Percentiles rank a stretch among this genome's conserved stretches.
Evolutionary conservation across 2,113 vertebrate species (phyloP).

Genomic region (Clupea harengus): DNA sequence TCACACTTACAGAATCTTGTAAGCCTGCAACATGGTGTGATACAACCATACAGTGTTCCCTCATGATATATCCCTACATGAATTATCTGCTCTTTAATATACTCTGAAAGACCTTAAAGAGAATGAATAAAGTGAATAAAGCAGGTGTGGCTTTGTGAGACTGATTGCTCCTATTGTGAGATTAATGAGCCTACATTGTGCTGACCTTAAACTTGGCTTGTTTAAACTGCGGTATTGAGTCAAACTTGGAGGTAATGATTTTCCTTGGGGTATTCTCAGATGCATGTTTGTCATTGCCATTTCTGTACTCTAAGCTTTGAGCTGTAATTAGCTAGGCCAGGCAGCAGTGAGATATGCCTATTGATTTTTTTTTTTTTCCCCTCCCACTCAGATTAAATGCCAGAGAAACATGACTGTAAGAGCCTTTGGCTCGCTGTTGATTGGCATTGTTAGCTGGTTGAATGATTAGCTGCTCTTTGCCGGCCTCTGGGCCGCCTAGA

Average conservation of each 20-base stretch:
- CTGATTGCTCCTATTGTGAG: slow-evolving; percentile 44
- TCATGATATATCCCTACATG: background rate
- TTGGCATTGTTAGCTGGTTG: slow-evolving; percentile 33
- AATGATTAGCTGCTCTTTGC: slow-evolving; percentile 11
- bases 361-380: slow-evolving; percentile 62
- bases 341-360: slow-evolving; percentile 47
- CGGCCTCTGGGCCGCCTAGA: background rate
- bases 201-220: slow-evolving; percentile 57
- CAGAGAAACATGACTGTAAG: slow-evolving; percentile 47
- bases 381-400: slow-evolving; percentile 54
- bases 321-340: slow-evolving; percentile 65
- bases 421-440: slow-evolving; percentile 37
- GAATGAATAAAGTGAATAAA: slow-evolving; percentile 41
- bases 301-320: slow-evolving; percentile 51
- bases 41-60: background rate
- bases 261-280: slow-evolving; percentile 38
- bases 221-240: slow-evolving; percentile 52
- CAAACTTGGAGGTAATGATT: slow-evolving; percentile 58
- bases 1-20: background rate
- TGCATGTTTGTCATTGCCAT: slow-evolving; percentile 38
- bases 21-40: background rate
- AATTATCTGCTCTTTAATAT: background rate
- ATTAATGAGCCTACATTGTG: slow-evolving; percentile 55
- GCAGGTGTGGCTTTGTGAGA: slow-evolving; percentile 34
- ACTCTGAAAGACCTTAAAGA: background rate